phyloP scores from a whole-genome alignment of 2,888 invertebrate genomes.

The Drosophila antonietae region DNA sequence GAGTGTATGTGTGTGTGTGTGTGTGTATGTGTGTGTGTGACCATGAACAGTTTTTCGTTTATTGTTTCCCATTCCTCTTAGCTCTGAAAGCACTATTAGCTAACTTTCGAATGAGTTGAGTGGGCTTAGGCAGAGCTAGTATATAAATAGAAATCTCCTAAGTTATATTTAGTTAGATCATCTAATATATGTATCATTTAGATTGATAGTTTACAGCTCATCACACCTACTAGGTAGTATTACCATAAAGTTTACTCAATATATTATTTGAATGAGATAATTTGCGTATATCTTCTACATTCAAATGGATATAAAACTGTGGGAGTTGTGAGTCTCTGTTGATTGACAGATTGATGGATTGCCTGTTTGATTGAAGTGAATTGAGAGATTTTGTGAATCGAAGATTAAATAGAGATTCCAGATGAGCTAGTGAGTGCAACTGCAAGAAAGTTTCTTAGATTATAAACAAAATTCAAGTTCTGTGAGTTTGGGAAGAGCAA shows the following conservation, averaged over 20 bases:
- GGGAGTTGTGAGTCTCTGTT: background rate
- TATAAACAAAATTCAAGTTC: background rate
- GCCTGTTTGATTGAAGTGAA: background rate
- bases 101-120: background rate
- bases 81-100: background rate
- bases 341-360: background rate
- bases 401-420: background rate
- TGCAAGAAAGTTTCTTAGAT: background rate
- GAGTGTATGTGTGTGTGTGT: conserved; percentile 5
- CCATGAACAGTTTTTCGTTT: conserved; percentile 7
- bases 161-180: conserved; percentile 4
- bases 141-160: conserved; percentile 1
- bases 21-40: conserved; percentile 13
- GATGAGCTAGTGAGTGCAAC: background rate
- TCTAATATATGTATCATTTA: background rate
- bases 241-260: background rate
- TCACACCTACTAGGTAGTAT: background rate
- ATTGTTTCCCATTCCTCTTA: conserved; percentile 5
- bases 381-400: too few relatives aligned
- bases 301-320: background rate
- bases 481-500: conserved; percentile 5
- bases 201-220: background rate
- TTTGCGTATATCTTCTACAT: too few relatives aligned
- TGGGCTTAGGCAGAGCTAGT: background rate
- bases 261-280: background rate